These are phyloP conservation scores for Ichneumoninae sp. DNA, from an alignment of 2,888 invertebrate genomes.

Conservation along the genomic window DNA sequence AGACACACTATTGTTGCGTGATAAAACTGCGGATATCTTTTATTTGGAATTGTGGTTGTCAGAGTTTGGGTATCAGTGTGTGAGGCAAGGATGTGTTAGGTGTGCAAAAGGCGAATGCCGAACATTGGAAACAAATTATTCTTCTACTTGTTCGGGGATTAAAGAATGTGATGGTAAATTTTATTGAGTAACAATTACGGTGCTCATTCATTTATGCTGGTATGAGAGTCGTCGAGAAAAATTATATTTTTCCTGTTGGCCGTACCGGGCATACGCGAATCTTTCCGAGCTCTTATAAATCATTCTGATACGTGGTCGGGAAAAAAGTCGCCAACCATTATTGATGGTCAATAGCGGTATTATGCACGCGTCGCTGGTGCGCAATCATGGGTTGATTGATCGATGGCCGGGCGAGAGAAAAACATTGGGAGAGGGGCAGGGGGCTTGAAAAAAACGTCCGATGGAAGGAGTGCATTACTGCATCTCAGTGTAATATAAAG, in stretches of 20 bases:
- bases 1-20: too few relatives aligned
- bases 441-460: slow-evolving; percentile 43
- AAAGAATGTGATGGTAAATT: background rate
- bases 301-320: slow-evolving; percentile 67
- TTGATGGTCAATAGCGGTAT: slow-evolving; percentile 75
- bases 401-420: slow-evolving; percentile 63
- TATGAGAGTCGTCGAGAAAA: slow-evolving; percentile 6
- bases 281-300: slow-evolving; percentile 62
- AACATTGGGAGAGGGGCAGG: slow-evolving; percentile 20
- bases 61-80: too few relatives aligned
- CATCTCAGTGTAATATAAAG: slow-evolving; percentile 40
- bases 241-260: slow-evolving; percentile 8
- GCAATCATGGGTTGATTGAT: slow-evolving; percentile 71
- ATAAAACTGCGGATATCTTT: too few relatives aligned
- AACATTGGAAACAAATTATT: background rate
- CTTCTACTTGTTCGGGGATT: background rate
- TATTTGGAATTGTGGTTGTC: too few relatives aligned
- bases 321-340: slow-evolving; percentile 70
- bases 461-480: slow-evolving; percentile 53
- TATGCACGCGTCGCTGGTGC: slow-evolving; percentile 73
- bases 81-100: background rate
- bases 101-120: too few relatives aligned
- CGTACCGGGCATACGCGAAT: slow-evolving; percentile 18
- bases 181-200: background rate
- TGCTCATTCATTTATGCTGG: slow-evolving; percentile 28